Conservation (phyloP, 2,888 invertebrate species). For the Pristionchus japonicus region DNA sequence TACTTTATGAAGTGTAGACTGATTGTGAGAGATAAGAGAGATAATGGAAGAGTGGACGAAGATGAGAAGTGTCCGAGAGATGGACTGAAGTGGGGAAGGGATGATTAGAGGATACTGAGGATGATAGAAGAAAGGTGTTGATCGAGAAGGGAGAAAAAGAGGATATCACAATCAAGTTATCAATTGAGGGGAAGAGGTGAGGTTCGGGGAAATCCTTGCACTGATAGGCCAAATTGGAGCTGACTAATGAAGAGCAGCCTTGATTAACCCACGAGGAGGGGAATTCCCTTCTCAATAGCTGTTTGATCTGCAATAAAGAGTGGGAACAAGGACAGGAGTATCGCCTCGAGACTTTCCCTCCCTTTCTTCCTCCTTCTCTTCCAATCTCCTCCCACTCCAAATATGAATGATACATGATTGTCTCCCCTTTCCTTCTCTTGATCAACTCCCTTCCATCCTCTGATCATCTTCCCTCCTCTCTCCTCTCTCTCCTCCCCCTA, state of each 20-base stretch:
- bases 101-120: background rate
- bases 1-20: background rate
- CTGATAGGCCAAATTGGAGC: background rate
- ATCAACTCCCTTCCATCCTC: background rate
- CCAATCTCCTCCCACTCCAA: background rate
- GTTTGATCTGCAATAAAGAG: constrained; percentile 34
- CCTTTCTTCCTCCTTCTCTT: constrained; percentile 13
- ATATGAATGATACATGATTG: background rate
- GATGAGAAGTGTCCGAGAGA: background rate
- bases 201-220: background rate
- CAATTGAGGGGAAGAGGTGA: background rate
- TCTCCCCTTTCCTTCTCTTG: background rate
- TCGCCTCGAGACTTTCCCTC: constrained; percentile 1
- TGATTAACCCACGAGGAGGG: background rate
- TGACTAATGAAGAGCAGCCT: constrained; percentile 22
- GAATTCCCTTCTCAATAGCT: background rate
- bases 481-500: background rate
- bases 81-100: background rate
- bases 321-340: background rate
- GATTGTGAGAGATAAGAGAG: background rate
- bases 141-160: background rate
- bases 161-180: background rate
- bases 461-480: background rate
- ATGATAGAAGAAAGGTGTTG: background rate
- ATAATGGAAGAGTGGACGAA: background rate